A percentile compares a stretch with the other conserved stretches of the same genome.
Evolutionary conservation across 2,113 vertebrate genomes (phyloP).

Genomic region (Ptyas mucosa): DNA sequence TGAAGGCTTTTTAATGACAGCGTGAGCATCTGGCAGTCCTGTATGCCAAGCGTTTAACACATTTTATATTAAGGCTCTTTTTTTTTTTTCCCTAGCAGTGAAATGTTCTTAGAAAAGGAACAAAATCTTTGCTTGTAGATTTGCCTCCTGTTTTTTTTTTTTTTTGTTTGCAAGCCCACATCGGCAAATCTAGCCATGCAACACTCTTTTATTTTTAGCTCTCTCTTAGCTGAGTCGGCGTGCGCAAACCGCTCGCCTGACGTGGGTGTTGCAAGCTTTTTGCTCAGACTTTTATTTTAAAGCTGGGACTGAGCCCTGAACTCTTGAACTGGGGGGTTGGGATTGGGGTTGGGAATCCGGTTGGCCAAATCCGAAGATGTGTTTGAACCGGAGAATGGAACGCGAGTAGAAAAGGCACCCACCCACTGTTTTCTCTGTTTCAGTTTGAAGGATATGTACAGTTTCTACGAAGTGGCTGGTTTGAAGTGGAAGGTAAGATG

Average conservation of each 20-base stretch:
- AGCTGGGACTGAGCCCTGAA: neutral
- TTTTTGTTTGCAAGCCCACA: neutral
- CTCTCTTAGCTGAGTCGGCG: neutral
- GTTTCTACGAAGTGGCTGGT: conserved; percentile 92
- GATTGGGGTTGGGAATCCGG: neutral
- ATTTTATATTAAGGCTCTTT: neutral
- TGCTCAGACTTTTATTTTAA: neutral
- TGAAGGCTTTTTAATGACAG: neutral
- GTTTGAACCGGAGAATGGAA: neutral
- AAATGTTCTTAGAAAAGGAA: neutral
- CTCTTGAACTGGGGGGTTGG: neutral
- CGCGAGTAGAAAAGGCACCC: neutral
- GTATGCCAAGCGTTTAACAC: neutral
- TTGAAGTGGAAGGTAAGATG: conserved; percentile 92
- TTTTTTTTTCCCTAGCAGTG: neutral
- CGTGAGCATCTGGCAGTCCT: neutral
- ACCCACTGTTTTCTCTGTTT: conserved; percentile 26
- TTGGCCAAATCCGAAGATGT: neutral
- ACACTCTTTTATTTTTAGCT: neutral
- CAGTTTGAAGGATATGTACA: conserved; percentile 93
- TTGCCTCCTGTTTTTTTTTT: neutral
- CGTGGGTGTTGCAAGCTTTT: neutral
- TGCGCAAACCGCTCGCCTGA: neutral
- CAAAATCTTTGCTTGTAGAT: neutral
- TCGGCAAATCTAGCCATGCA: neutral